A percentile compares a stretch with the other conserved stretches of the same genome.
These are phyloP conservation scores for Acropora yongei DNA, from an alignment of 64 coral and sea anemone genomes.

Conservation along the genomic window DNA sequence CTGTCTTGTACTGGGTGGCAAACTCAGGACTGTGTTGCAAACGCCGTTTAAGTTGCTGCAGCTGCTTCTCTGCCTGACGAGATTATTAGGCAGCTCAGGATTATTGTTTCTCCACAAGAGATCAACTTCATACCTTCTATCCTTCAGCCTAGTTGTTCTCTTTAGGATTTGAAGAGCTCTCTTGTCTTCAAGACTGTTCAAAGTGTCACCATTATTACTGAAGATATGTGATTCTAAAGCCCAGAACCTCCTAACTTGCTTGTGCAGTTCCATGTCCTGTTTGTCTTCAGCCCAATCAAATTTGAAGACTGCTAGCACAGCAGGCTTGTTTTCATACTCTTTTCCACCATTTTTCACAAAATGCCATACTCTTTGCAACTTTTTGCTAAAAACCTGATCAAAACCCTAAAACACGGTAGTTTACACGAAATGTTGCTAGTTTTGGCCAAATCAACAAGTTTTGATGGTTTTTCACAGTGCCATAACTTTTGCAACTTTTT, in stretches of 20 bases:
- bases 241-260: constrained; percentile 67
- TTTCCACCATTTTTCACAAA: too few relatives aligned
- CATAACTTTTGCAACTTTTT: too few relatives aligned
- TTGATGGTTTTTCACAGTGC: too few relatives aligned
- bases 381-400: too few relatives aligned
- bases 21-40: constrained; percentile 8
- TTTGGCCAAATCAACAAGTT: too few relatives aligned
- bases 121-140: background rate
- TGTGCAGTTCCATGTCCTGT: constrained; percentile 28
- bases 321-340: too few relatives aligned
- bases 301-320: too few relatives aligned
- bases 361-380: too few relatives aligned
- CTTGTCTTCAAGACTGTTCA: background rate
- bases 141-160: background rate
- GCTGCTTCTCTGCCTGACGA: constrained; percentile 37
- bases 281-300: constrained; percentile 30
- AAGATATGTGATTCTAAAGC: background rate
- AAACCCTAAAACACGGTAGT: too few relatives aligned
- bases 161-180: background rate
- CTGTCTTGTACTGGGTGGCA: constrained; percentile 15
- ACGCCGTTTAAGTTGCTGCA: background rate
- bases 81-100: constrained; percentile 47
- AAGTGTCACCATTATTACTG: background rate
- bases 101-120: constrained; percentile 42
- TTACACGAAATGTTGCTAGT: too few relatives aligned